Evolutionary conservation across 2,888 invertebrate genomes (phyloP).

Genomic region (Sipha maydis): DNA sequence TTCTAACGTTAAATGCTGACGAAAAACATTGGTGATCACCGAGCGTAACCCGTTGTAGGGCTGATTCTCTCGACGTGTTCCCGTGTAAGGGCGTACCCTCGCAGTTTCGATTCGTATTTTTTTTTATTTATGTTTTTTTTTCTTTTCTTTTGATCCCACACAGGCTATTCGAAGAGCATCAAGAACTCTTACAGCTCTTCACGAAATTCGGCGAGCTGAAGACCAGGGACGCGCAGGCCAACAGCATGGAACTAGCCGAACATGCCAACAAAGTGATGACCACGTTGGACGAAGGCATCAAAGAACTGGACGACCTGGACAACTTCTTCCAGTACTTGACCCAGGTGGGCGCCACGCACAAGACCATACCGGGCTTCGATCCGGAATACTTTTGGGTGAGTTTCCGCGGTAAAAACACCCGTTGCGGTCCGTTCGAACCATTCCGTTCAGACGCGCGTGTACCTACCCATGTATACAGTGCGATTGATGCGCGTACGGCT

Average conservation of each 20-base stretch:
- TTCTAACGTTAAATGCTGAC: too few relatives aligned
- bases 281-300: slow-evolving; percentile 88
- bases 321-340: slow-evolving; percentile 84
- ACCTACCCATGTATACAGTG: too few relatives aligned
- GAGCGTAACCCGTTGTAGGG: too few relatives aligned
- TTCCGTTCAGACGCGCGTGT: too few relatives aligned
- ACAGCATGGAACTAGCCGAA: slow-evolving; percentile 84
- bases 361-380: slow-evolving; percentile 85
- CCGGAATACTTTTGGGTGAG: slow-evolving; percentile 87
- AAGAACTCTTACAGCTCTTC: slow-evolving; percentile 81
- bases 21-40: too few relatives aligned
- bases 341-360: slow-evolving; percentile 85
- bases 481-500: too few relatives aligned
- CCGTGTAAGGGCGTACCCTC: too few relatives aligned
- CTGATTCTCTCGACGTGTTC: too few relatives aligned
- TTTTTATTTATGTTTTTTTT: too few relatives aligned
- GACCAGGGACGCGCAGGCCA: slow-evolving; percentile 83
- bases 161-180: slow-evolving; percentile 89
- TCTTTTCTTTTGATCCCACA: slow-evolving; percentile 64
- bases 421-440: too few relatives aligned
- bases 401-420: too few relatives aligned
- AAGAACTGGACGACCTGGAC: slow-evolving; percentile 85
- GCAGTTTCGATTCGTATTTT: too few relatives aligned
- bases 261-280: slow-evolving; percentile 91
- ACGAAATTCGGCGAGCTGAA: slow-evolving; percentile 82